These are phyloP conservation scores for Cydia strobilella DNA, from an alignment of 1,140 invertebrate genomes.

Conservation along the genomic window DNA sequence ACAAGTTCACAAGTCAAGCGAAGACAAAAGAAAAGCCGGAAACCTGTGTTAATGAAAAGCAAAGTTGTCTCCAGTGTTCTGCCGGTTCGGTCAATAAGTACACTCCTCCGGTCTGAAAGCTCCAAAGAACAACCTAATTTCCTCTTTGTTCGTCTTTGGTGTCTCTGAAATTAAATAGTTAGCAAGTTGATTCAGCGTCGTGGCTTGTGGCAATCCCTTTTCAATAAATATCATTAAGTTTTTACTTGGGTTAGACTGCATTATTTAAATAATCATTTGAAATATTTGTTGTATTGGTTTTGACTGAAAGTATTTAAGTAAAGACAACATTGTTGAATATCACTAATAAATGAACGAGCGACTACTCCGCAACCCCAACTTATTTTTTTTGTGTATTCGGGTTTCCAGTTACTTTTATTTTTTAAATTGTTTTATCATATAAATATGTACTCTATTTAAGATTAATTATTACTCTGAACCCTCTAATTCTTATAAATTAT, in stretches of 20 bases:
- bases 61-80: constrained; percentile 23
- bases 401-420: no score
- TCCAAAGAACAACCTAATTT: constrained; percentile 28
- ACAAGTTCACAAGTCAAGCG: constrained; percentile 12
- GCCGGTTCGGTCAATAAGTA: constrained; percentile 28
- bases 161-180: constrained; percentile 31
- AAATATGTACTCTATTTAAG: no score
- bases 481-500: no score
- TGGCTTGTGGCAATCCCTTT: neutral
- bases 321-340: no score
- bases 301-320: no score
- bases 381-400: no score
- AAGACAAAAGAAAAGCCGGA: constrained; percentile 29
- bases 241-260: neutral
- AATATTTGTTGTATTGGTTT: no score
- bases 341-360: no score
- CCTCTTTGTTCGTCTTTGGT: constrained; percentile 21
- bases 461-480: no score
- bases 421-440: no score
- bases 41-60: constrained; percentile 32
- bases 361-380: no score
- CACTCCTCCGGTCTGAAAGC: constrained; percentile 18
- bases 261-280: no score
- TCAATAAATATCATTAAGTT: neutral
- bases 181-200: neutral